These are phyloP conservation scores for Progne subis DNA, from an alignment of 2,113 vertebrate species.

Conservation along the genomic window DNA sequence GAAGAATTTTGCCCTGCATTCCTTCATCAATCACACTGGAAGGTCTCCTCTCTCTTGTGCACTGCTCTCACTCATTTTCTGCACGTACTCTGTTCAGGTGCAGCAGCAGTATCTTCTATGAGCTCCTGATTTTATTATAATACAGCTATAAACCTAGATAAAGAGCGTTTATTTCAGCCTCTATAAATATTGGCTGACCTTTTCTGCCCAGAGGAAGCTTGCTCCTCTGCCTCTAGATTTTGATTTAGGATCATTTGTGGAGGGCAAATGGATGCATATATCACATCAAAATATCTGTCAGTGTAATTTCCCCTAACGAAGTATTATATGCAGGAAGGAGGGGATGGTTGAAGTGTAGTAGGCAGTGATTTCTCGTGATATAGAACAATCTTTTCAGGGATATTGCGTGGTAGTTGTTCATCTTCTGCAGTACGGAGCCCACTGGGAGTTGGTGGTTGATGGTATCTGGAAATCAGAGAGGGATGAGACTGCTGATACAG, in stretches of 20 bases:
- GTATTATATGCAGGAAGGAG: background rate
- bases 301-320: background rate
- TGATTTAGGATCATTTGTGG: slow-evolving; percentile 49
- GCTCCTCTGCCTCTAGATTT: background rate
- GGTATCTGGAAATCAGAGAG: background rate
- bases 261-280: slow-evolving; percentile 19
- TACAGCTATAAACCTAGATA: slow-evolving; percentile 35
- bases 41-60: background rate
- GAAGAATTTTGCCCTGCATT: background rate
- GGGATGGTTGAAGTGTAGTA: background rate
- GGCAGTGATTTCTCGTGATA: background rate
- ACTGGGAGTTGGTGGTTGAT: background rate
- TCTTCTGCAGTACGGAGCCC: background rate
- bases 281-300: background rate
- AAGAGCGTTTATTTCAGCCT: slow-evolving; percentile 9
- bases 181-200: slow-evolving; percentile 53
- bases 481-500: background rate
- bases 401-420: background rate
- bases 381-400: background rate
- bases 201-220: slow-evolving; percentile 30
- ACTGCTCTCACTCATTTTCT: background rate
- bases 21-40: background rate
- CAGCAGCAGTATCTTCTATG: background rate
- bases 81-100: background rate
- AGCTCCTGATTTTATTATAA: slow-evolving; percentile 38